phyloP scores from a whole-genome alignment of 2,797 vertebrate genomes.

The Lacerta viridis region DNA sequence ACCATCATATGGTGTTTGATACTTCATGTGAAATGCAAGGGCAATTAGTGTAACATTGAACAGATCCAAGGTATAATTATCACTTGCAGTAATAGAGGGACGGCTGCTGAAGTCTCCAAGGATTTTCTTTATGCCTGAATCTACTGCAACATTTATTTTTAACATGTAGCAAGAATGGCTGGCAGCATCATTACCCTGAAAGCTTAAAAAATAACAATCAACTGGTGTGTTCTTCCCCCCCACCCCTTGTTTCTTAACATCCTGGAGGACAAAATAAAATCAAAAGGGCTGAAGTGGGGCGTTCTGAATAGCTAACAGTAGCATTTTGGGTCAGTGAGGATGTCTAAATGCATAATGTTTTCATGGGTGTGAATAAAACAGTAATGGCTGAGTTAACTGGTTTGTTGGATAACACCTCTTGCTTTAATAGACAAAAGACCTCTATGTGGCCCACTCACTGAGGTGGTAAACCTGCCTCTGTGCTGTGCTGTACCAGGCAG shows the following conservation, averaged over 20 bases:
- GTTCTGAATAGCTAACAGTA: conserved; percentile 39
- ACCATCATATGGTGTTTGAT: conserved; percentile 53
- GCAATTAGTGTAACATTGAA: conserved; percentile 72
- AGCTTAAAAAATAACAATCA: not conserved
- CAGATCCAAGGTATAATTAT: conserved; percentile 72
- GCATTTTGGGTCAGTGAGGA: conserved; percentile 11
- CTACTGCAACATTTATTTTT: conserved; percentile 62
- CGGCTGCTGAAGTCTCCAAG: conserved; percentile 45
- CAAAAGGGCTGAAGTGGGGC: no score
- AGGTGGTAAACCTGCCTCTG: no score
- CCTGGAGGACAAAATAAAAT: conserved; percentile 35
- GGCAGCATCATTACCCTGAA: conserved; percentile 51
- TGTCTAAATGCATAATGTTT: conserved; percentile 45
- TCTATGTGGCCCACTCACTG: not conserved
- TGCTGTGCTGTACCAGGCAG: not conserved
- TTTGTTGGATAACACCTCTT: not conserved
- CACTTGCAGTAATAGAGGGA: conserved; percentile 52
- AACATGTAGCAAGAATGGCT: conserved; percentile 52
- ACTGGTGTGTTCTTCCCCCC: not conserved
- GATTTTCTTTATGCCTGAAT: conserved; percentile 49
- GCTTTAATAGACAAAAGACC: not conserved
- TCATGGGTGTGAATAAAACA: conserved; percentile 55
- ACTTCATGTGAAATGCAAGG: conserved; percentile 52
- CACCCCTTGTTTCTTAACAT: conserved; percentile 8
- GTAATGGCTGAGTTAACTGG: conserved; percentile 36